phyloP scores from a whole-genome alignment of 2,113 vertebrate genomes.

The Sporophila hypoxantha region DNA sequence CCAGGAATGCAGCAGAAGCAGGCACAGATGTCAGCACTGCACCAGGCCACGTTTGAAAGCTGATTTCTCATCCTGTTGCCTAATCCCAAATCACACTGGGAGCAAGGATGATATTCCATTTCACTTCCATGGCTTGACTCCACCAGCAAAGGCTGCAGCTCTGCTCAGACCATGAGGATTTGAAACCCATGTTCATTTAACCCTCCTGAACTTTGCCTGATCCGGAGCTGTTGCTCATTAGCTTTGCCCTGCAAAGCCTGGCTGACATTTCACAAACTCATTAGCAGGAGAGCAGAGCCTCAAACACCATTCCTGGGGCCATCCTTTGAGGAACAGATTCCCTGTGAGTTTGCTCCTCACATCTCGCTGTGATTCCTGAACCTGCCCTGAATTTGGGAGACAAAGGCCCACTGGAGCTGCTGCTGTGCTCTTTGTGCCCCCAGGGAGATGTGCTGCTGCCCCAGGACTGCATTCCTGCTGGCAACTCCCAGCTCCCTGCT shows the following conservation, averaged over 20 bases:
- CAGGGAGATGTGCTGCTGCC: not conserved
- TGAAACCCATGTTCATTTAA: conserved; percentile 32
- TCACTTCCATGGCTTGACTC: not conserved
- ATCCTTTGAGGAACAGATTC: not conserved
- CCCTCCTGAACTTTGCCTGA: conserved; percentile 24
- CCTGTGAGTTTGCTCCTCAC: not conserved
- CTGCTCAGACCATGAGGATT: not conserved
- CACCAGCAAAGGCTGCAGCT: not conserved
- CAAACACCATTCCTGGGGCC: not conserved
- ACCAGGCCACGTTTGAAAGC: not conserved
- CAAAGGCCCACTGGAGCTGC: not conserved
- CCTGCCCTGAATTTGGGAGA: not conserved
- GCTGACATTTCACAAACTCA: conserved; percentile 32
- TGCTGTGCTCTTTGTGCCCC: not conserved
- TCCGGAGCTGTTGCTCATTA: conserved; percentile 3
- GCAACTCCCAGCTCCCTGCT: not conserved
- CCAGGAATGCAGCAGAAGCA: not conserved
- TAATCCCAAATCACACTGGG: not conserved
- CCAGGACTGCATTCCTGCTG: not conserved
- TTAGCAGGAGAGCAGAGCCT: conserved; percentile 27
- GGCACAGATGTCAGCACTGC: not conserved
- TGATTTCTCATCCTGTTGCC: not conserved
- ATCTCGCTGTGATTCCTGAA: not conserved
- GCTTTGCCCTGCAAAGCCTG: conserved; percentile 24
- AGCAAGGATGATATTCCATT: not conserved